A percentile compares a stretch with the other conserved stretches of the same genome.
phyloP scores from a whole-genome alignment of 2,113 vertebrate genomes.

The Aphyosemion australe region DNA sequence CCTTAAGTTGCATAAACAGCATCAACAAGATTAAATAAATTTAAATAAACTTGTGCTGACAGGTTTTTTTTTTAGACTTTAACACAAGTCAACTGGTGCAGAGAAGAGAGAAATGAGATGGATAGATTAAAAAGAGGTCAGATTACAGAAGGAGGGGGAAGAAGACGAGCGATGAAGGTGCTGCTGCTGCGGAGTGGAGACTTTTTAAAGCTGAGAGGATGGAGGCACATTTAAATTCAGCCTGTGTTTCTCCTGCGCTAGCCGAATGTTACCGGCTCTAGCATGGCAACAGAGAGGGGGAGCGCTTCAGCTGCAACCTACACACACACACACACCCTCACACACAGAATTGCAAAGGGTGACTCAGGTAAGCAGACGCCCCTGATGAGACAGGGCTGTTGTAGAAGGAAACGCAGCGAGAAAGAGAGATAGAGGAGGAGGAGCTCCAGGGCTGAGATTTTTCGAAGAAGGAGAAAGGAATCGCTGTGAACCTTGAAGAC shows the following conservation, averaged over 20 bases:
- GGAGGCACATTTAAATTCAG: constrained; percentile 78
- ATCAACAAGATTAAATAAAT: no score
- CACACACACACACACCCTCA: constrained; percentile 45
- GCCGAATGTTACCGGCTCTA: constrained; percentile 71
- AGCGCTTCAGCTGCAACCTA: constrained; percentile 54
- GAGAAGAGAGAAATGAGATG: constrained; percentile 31
- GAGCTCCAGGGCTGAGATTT: constrained; percentile 52
- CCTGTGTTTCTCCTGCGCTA: constrained; percentile 76
- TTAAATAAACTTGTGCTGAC: no score
- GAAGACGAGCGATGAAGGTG: background rate
- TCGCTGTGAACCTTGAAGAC: constrained; percentile 33
- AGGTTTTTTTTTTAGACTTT: no score
- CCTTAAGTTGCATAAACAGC: no score
- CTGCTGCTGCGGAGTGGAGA: constrained; percentile 40
- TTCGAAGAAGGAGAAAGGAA: constrained; percentile 34
- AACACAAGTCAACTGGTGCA: constrained; percentile 25
- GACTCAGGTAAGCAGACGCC: constrained; percentile 65
- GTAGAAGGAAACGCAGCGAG: constrained; percentile 36
- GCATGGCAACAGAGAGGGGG: constrained; percentile 72
- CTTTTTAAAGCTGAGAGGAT: constrained; percentile 57
- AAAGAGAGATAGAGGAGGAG: constrained; percentile 43
- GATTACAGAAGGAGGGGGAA: constrained; percentile 10
- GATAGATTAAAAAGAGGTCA: constrained; percentile 18
- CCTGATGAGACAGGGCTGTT: constrained; percentile 43
- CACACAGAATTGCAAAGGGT: constrained; percentile 51